Conservation (phyloP, 2,113 vertebrate species). For the Pluvianellus socialis region DNA sequence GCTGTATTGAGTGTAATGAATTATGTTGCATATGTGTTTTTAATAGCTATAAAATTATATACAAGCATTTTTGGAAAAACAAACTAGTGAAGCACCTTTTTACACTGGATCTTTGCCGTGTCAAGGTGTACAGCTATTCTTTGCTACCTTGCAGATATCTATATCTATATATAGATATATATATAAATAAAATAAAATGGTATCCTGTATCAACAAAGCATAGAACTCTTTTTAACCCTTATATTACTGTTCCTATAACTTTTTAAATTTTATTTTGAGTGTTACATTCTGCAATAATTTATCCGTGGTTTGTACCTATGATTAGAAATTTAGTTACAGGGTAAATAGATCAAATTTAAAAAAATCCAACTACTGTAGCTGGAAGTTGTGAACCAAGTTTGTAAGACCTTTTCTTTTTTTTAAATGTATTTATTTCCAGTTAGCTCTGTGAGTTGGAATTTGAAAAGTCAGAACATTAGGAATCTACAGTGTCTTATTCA, state of each 20-base stretch:
- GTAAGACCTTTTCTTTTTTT: constrained; percentile 65
- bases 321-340: constrained; percentile 82
- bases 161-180: constrained; percentile 70
- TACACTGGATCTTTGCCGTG: constrained; percentile 85
- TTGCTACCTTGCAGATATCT: constrained; percentile 86
- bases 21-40: constrained; percentile 87
- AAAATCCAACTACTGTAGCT: constrained; percentile 77
- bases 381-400: constrained; percentile 76
- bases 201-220: constrained; percentile 76
- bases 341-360: constrained; percentile 73
- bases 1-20: constrained; percentile 86
- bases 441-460: constrained; percentile 77
- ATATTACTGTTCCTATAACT: constrained; percentile 71
- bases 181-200: constrained; percentile 72
- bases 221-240: constrained; percentile 76
- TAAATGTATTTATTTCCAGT: constrained; percentile 76
- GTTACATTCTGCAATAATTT: constrained; percentile 76
- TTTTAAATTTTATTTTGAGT: constrained; percentile 63
- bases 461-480: constrained; percentile 74
- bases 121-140: constrained; percentile 83
- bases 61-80: constrained; percentile 78
- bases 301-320: constrained; percentile 78
- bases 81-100: constrained; percentile 83
- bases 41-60: constrained; percentile 85
- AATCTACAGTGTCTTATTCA: constrained; percentile 80